phyloP scores from a whole-genome alignment of 2,888 invertebrate genomes.

The Eretmocerus hayati region DNA sequence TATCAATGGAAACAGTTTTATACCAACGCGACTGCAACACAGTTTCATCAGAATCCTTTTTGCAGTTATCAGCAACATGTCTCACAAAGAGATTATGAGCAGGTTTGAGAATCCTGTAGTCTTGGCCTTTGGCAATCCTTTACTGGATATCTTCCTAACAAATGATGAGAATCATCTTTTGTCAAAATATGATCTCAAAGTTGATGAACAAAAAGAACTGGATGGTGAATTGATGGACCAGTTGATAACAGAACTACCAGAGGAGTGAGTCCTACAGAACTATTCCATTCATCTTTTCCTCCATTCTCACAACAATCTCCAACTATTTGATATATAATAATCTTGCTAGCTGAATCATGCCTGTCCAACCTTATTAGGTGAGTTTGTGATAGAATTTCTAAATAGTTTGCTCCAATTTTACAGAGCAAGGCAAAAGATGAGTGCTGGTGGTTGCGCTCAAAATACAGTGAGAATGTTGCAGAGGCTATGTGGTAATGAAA shows the following conservation, averaged over 20 bases:
- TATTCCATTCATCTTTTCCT: too few relatives aligned
- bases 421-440: slow-evolving; percentile 29
- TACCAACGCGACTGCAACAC: too few relatives aligned
- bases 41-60: too few relatives aligned
- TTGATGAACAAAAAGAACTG: slow-evolving; percentile 40
- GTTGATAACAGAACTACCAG: slow-evolving; percentile 31
- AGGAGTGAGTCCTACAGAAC: too few relatives aligned
- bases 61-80: background rate
- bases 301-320: too few relatives aligned
- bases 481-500: slow-evolving; percentile 33
- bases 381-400: background rate
- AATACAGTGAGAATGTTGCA: slow-evolving; percentile 40
- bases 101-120: slow-evolving; percentile 32
- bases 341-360: too few relatives aligned
- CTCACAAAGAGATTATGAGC: background rate
- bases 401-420: slow-evolving; percentile 15
- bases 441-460: slow-evolving; percentile 39
- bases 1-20: too few relatives aligned
- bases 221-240: slow-evolving; percentile 32
- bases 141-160: slow-evolving; percentile 38
- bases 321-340: too few relatives aligned
- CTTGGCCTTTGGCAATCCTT: slow-evolving; percentile 43
- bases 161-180: slow-evolving; percentile 32
- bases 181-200: slow-evolving; percentile 35
- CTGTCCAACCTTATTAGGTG: too few relatives aligned